Evolutionary conservation across 2,113 vertebrate species (phyloP).

Genomic region (Psophia crepitans): DNA sequence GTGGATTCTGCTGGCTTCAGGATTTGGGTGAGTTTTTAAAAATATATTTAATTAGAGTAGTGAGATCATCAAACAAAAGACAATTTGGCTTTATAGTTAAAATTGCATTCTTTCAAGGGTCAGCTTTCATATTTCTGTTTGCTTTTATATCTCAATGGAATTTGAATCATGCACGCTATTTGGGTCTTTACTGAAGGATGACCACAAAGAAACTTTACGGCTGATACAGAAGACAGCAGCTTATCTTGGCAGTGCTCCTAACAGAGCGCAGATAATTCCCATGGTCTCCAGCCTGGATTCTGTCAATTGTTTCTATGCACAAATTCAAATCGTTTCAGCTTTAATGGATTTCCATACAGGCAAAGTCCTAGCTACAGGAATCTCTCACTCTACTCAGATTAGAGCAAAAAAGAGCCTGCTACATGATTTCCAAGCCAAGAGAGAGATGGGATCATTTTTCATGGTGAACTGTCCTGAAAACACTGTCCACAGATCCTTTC

Average conservation of each 20-base stretch:
- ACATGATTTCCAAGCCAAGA: background rate
- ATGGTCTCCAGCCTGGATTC: background rate
- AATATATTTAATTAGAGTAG: background rate
- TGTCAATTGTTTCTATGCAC: background rate
- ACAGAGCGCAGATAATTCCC: background rate
- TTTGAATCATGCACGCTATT: background rate
- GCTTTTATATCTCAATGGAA: conserved; percentile 31
- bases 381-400: background rate
- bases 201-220: conserved; percentile 44
- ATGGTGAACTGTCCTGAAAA: background rate
- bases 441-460: background rate
- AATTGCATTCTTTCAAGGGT: conserved; percentile 4
- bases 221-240: conserved; percentile 47
- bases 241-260: conserved; percentile 37
- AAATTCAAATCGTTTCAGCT: background rate
- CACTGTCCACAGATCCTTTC: background rate
- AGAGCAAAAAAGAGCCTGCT: background rate
- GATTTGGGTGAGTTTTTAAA: background rate
- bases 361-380: background rate
- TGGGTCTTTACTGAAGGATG: conserved; percentile 25
- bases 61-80: background rate
- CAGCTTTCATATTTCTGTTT: conserved; percentile 30
- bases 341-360: background rate
- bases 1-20: background rate
- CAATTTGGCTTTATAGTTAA: background rate